Evolutionary conservation across 2,113 vertebrate species (phyloP), one percentile per base, ranked within the genome.

Genomic region (Vidua macroura): DNA sequence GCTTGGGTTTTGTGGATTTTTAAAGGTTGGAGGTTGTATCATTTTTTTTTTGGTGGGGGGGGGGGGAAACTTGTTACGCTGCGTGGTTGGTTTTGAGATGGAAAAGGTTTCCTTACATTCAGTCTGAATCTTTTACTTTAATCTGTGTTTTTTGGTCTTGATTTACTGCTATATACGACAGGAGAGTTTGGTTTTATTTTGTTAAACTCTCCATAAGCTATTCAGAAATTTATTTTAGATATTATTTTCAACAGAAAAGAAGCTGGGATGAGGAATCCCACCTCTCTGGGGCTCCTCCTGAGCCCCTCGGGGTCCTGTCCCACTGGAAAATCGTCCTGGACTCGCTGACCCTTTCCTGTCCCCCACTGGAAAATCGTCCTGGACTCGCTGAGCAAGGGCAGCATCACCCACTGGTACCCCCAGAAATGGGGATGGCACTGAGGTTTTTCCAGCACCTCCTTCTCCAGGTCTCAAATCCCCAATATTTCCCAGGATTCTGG

Each of bases 341-440:
- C 4, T 25, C n/a, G 22, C 31, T 67, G 43, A n/a, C 0, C 1
- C 51, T 9, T 1, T 55, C 55, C 64, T 62, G 67, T 35, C 60
- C n/a, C n/a, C 46, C 24, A 16, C 10, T 8, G 14, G 21, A 6
- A 66, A 66, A 67, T 24, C 1, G n/a, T n/a, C 22, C 11, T 10
- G 30, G 31, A 8, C 1, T 19, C 9, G 46, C 46, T 27, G 58
- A 24, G 72, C 37, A 31, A 55, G 27, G 49, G 23, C 6, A 15
- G 22, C 35, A 4, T 35, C 70, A 46, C 7, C 31, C 18, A 5
- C 33, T 58, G 1, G 1, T 11, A 15, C 23, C 19, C 25, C 43
- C 68, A 7, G 10, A 39, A 67, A 12, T 6, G 15, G 55, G 19
- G 46, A 7, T 41, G 49, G 43, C 2, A 0, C 8, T 0, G 0